Base-by-base conservation (phyloP, 2,113 vertebrate species). In the Eudorcas thomsonii region DNA sequence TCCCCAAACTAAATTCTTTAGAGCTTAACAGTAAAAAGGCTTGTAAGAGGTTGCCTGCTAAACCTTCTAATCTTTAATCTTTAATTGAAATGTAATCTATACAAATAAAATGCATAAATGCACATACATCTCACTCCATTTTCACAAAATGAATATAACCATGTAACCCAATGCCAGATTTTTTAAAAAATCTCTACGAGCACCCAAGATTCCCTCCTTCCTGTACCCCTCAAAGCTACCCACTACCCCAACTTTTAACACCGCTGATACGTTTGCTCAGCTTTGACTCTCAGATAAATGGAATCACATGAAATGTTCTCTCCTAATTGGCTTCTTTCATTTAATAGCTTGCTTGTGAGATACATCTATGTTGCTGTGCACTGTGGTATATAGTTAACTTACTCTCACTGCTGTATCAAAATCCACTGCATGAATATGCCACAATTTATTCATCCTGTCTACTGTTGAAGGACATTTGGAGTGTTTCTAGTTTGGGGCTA, bases 221-320 rank as follows among this genome's bases (percentile, higher is more conserved):
- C 45, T 55, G 28, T 81, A 57, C 45, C 52, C 33, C 33, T 54
- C 36, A 55, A 84, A 78, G 50, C 26, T 28, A 50, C 52, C 74
- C 54, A 50, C 36, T n/a, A n/a, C 23, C 21, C 55, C 52, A 52
- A 60, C n/a, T 92, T 97, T 55, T 23, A 88, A 83, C 43, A 39
- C 23, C 19, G 16, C 36, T 5, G 28, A 62, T 28, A 36, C 1
- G 4, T 82, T 45, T 45, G 17, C 39, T 94, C 57, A 85, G 74
- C 81, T 95, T 64, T 52, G 74, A 77, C 30, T 90, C 93, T 97
- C 88, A 60, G 48, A 50, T 17, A 83, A 86, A 55, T 39, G 77
- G 85, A 90, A 92, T 77, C 59, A 50, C 26, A 50, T 30, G 30
- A 57, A 50, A 74, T 36, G 23, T 48, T 89, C 78, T 84, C 84